Evolutionary conservation across 2,888 invertebrate species (phyloP).

Genomic region (Drosophila kambysellisi): DNA sequence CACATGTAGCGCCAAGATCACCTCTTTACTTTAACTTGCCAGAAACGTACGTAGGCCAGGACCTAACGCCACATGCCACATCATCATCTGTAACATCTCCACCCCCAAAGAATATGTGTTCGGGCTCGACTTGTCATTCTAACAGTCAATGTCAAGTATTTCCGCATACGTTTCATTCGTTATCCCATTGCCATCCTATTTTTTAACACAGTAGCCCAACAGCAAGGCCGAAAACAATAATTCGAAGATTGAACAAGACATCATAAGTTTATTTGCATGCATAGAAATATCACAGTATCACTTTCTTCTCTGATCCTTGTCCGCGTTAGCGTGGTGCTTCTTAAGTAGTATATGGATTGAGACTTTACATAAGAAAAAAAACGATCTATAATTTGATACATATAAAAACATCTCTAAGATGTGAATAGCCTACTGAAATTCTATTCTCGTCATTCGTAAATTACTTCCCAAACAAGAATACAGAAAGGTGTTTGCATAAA

Average conservation of each 20-base stretch:
- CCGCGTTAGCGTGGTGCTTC: not conserved
- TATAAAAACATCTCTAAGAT: conserved; percentile 1
- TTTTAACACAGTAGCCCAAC: conserved; percentile 4
- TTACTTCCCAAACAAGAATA: not conserved
- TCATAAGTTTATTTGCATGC: not conserved
- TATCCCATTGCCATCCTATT: conserved; percentile 22
- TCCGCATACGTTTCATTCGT: conserved; percentile 23
- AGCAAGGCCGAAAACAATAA: not conserved
- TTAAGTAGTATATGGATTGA: not conserved
- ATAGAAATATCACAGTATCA: not conserved
- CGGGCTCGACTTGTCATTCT: conserved; percentile 4
- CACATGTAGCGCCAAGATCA: conserved; percentile 39
- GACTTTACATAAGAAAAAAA: not conserved
- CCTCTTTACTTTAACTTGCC: conserved; percentile 37
- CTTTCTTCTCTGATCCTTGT: not conserved
- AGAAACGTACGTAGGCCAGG: conserved; percentile 15
- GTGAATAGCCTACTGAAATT: not conserved
- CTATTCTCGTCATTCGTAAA: not conserved
- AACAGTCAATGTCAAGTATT: conserved; percentile 29
- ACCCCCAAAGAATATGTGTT: conserved; percentile 1
- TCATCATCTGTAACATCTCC: conserved; percentile 24
- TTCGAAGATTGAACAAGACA: not conserved
- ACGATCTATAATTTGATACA: not conserved
- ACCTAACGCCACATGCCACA: conserved; percentile 22
- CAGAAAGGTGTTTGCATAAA: not conserved